Base-by-base conservation (phyloP, 1,140 invertebrate genomes). In the Leptonema lineaticorne region DNA sequence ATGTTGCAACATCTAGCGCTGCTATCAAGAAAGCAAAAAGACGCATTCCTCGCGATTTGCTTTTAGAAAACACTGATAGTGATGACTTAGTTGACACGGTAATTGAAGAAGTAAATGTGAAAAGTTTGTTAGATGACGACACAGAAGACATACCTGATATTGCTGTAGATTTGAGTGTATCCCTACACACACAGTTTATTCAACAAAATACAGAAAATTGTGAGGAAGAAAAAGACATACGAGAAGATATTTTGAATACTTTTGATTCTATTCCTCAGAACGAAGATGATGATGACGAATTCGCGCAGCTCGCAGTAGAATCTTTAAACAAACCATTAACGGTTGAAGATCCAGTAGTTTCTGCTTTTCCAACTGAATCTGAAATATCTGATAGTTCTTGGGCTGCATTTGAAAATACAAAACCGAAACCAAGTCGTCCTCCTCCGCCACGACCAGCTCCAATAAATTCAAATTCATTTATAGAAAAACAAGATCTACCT, bases 61-160 rank as follows among this genome's bases (percentile, higher is more conserved):
- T 92, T 28, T 77, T 92, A 27, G 89, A 88, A 64, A 89, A 85
- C 75, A 87, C 86, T 71, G 88, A 90, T 37, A 84, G 85, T 48
- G 77, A 81, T 65, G 24, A 72, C 45, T 29, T 71, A 18, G 28
- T 67, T 7, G 75, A 72, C 48, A 74, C 75, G 64, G 58, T 62
- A 46, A 78, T 80, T 14, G 74, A 74, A 46, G 78, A 78, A 74
- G 65, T 73, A 0, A 20, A 71, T 1, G 50, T 74, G 20, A 73
- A 81, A 59, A 90, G 86, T 75, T 90, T 89, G 75, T 83, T 92
- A 58, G 78, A 92, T 16, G 91, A 92, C 75, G 87, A 91, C 73
- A 88, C 92, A 71, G 81, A 82, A 22, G 87, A 87, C 74, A 83
- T 89, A 70, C 80, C 87, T 14, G 85, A 85, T 37, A 79, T 75